Percentiles rank a stretch among this genome's conserved stretches.
Conservation (phyloP, 2,797 vertebrate genomes). For the Anniella stebbinsi region DNA sequence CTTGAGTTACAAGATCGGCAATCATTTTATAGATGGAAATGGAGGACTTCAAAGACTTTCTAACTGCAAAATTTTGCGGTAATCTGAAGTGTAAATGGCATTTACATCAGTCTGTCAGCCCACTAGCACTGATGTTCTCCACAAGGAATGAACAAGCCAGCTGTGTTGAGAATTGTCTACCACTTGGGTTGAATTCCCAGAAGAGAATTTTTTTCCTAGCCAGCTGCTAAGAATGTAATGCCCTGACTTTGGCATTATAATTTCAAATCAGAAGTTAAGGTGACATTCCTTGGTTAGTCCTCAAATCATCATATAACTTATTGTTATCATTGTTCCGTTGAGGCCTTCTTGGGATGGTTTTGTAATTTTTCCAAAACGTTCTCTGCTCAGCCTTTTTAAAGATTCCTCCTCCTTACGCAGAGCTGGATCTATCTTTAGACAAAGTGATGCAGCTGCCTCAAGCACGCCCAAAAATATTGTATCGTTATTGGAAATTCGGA, state of each 20-base stretch:
- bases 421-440: too few relatives aligned
- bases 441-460: too few relatives aligned
- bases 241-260: not conserved
- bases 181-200: conserved; percentile 14
- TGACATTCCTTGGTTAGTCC: not conserved
- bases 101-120: conserved; percentile 1
- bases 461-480: too few relatives aligned
- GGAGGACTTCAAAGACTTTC: not conserved
- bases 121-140: not conserved
- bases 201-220: not conserved
- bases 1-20: conserved; percentile 6
- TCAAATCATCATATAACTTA: conserved; percentile 8
- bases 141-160: conserved; percentile 6
- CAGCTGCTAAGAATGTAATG: not conserved
- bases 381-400: not conserved
- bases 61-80: not conserved
- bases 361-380: not conserved
- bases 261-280: not conserved
- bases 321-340: conserved; percentile 1
- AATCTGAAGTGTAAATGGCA: not conserved
- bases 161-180: not conserved
- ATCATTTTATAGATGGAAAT: not conserved
- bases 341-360: not conserved
- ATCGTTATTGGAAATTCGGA: too few relatives aligned
- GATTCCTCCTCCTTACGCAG: not conserved